These are phyloP conservation scores for Cyrtonyx montezumae DNA, from an alignment of 2,113 vertebrate species.

Conservation along the genomic window DNA sequence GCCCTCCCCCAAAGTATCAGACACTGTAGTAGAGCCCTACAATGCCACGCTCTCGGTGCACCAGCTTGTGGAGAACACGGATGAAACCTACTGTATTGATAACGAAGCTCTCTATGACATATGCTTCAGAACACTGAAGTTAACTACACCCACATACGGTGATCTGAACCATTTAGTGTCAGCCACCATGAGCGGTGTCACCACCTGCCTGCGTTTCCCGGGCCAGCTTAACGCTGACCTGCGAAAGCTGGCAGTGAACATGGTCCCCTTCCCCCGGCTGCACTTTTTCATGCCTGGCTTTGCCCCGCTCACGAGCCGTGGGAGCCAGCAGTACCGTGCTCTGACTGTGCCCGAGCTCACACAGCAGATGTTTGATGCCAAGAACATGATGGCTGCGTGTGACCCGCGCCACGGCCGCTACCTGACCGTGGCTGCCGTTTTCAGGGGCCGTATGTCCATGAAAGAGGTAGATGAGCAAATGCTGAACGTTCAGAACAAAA, in stretches of 20 bases:
- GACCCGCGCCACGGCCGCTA: constrained; percentile 66
- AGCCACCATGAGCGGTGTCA: constrained; percentile 65
- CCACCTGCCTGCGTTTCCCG: constrained; percentile 70
- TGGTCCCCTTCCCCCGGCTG: constrained; percentile 68
- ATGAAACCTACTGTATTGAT: constrained; percentile 69
- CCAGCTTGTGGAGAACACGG: constrained; percentile 70
- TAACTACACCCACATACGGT: constrained; percentile 63
- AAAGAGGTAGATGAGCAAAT: too few relatives aligned
- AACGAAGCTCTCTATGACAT: constrained; percentile 68
- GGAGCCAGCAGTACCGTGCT: constrained; percentile 69
- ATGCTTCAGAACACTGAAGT: constrained; percentile 70
- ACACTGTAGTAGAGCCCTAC: constrained; percentile 71
- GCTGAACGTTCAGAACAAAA: too few relatives aligned
- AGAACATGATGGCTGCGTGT: constrained; percentile 71
- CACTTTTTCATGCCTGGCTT: constrained; percentile 71
- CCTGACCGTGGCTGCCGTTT: constrained; percentile 59
- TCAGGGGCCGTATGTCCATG: constrained; percentile 67
- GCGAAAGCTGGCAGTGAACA: constrained; percentile 63
- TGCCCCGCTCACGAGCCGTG: constrained; percentile 53
- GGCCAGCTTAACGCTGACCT: constrained; percentile 68
- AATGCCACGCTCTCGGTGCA: constrained; percentile 58
- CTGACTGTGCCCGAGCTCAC: constrained; percentile 63
- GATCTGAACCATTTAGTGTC: constrained; percentile 72
- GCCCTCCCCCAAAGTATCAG: too few relatives aligned
- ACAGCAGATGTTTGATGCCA: constrained; percentile 67